phyloP scores from a whole-genome alignment of 2,888 invertebrate species.

The Erebia ligea region DNA sequence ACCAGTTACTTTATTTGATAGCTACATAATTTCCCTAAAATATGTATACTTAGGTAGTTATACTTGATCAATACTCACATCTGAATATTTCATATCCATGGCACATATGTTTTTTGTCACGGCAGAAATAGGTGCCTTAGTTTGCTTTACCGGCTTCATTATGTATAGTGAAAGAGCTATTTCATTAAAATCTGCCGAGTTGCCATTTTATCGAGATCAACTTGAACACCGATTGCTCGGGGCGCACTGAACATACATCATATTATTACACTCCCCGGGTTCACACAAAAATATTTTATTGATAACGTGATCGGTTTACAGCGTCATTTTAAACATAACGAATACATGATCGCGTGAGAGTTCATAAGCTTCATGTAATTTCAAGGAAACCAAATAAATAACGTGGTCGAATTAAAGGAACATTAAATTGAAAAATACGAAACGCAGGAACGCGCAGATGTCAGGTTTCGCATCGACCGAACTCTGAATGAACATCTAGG shows the following conservation, averaged over 20 bases:
- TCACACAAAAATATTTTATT: slow-evolving; percentile 24
- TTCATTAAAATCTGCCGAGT: slow-evolving; percentile 50
- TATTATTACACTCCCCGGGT: slow-evolving; percentile 59
- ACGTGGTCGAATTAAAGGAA: slow-evolving; percentile 55
- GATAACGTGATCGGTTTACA: slow-evolving; percentile 38
- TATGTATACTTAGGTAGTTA: no score
- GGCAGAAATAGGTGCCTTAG: slow-evolving; percentile 57
- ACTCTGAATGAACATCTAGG: slow-evolving; percentile 83
- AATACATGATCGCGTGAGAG: slow-evolving; percentile 18
- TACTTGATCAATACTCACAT: slow-evolving; percentile 61
- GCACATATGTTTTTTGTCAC: slow-evolving; percentile 59
- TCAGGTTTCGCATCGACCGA: slow-evolving; percentile 83
- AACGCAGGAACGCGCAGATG: slow-evolving; percentile 82
- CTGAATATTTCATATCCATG: slow-evolving; percentile 65
- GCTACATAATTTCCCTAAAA: slow-evolving; percentile 1
- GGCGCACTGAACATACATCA: slow-evolving; percentile 55
- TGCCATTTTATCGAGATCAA: slow-evolving; percentile 54
- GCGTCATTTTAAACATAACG: slow-evolving; percentile 29
- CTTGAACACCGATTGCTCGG: slow-evolving; percentile 52
- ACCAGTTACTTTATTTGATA: neutral
- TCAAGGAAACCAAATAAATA: slow-evolving; percentile 55
- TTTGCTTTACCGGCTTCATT: slow-evolving; percentile 57
- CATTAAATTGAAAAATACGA: slow-evolving; percentile 72
- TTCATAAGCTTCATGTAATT: slow-evolving; percentile 34
- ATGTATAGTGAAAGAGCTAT: slow-evolving; percentile 47